Percentiles rank a stretch among this genome's conserved stretches.
These are phyloP conservation scores for Drosophila rufa DNA, from an alignment of 1,140 invertebrate species.

Conservation along the genomic window DNA sequence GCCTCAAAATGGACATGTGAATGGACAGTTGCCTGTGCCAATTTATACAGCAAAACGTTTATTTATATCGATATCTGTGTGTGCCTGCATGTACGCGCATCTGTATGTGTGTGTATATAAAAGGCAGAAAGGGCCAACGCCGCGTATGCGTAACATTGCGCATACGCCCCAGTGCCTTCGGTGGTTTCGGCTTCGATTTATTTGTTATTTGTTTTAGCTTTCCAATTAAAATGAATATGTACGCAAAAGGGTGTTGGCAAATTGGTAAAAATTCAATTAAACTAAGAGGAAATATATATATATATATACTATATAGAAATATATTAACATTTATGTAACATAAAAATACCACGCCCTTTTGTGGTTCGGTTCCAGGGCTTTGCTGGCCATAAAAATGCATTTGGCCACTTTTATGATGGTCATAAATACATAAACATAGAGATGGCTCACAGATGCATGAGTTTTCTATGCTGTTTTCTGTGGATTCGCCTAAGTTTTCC, in stretches of 20 bases:
- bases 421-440: slow-evolving; percentile 53
- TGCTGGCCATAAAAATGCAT: slow-evolving; percentile 21
- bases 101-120: slow-evolving; percentile 11
- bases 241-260: slow-evolving; percentile 6
- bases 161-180: slow-evolving; percentile 47
- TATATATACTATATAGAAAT: slow-evolving; percentile 5
- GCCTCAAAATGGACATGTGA: slow-evolving; percentile 68
- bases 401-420: slow-evolving; percentile 21
- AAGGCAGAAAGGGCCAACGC: slow-evolving; percentile 37
- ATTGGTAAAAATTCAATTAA: slow-evolving; percentile 51
- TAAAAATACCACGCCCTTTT: slow-evolving; percentile 36
- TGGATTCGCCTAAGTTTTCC: slow-evolving; percentile 9
- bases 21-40: slow-evolving; percentile 64
- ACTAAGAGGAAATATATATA: slow-evolving; percentile 23
- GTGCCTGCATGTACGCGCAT: background rate
- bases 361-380: background rate
- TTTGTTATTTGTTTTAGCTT: slow-evolving; percentile 51
- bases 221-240: slow-evolving; percentile 42
- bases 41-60: slow-evolving; percentile 38
- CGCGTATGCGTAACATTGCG: slow-evolving; percentile 56
- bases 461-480: slow-evolving; percentile 16
- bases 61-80: slow-evolving; percentile 17
- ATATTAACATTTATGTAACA: slow-evolving; percentile 14
- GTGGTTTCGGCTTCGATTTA: slow-evolving; percentile 21
- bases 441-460: slow-evolving; percentile 8